A percentile compares a stretch with the other conserved stretches of the same genome.
phyloP scores from a whole-genome alignment of 2,797 vertebrate genomes.

The Nannoperca australis region DNA sequence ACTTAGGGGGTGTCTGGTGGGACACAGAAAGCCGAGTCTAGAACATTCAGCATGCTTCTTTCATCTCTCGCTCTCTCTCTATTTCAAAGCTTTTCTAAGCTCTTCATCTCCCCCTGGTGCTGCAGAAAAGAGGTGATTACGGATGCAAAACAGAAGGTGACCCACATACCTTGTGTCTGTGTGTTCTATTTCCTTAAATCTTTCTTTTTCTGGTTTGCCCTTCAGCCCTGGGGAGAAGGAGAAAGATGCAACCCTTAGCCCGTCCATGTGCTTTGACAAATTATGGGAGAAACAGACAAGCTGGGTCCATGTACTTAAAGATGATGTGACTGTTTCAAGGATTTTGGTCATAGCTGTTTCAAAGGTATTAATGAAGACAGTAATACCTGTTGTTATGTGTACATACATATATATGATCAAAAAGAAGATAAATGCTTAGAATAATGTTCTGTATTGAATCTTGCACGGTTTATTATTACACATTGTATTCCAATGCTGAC shows the following conservation, averaged over 20 bases:
- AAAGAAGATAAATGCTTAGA: not conserved
- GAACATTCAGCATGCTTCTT: slow-evolving; percentile 40
- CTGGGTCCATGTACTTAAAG: not conserved
- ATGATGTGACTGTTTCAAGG: not conserved
- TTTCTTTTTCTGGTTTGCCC: slow-evolving; percentile 24
- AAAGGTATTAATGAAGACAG: not conserved
- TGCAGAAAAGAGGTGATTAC: slow-evolving; percentile 55
- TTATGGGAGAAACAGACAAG: not conserved
- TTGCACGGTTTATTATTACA: not conserved
- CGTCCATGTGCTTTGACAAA: not conserved
- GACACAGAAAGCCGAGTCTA: slow-evolving; percentile 30
- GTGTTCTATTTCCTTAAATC: slow-evolving; percentile 31
- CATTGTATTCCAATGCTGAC: not conserved
- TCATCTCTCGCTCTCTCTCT: slow-evolving; percentile 26
- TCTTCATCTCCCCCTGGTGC: slow-evolving; percentile 69
- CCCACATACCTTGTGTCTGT: slow-evolving; percentile 52
- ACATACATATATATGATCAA: not conserved
- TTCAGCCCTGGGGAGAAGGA: not conserved
- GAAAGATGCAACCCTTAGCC: not conserved
- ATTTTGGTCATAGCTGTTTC: not conserved
- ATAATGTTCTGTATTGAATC: not conserved
- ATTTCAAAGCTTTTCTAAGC: slow-evolving; percentile 49
- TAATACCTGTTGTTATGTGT: not conserved
- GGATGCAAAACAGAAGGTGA: slow-evolving; percentile 64
- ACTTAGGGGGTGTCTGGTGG: slow-evolving; percentile 20